A percentile compares a stretch with the other conserved stretches of the same genome.
Evolutionary conservation across 2,113 vertebrate genomes (phyloP).

Genomic region (Siphamia tubifer): DNA sequence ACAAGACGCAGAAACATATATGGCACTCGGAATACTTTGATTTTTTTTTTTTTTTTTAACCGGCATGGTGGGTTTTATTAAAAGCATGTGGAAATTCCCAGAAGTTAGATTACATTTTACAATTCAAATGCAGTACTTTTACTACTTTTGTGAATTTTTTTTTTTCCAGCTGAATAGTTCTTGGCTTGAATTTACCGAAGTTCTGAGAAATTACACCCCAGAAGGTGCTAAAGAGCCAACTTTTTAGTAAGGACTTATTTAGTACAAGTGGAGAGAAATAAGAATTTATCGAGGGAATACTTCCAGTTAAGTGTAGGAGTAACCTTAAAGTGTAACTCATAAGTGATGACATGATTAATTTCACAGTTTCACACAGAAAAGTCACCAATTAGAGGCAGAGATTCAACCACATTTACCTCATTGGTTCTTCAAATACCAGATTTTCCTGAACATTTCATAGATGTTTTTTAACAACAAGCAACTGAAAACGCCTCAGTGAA

Average conservation of each 20-base stretch:
- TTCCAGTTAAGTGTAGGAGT: not conserved
- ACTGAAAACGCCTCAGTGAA: too few relatives aligned
- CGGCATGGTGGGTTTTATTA: too few relatives aligned
- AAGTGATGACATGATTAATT: not conserved
- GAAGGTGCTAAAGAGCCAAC: not conserved
- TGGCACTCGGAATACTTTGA: too few relatives aligned
- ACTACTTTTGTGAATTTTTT: too few relatives aligned
- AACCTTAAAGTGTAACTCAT: not conserved
- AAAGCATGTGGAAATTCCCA: not conserved
- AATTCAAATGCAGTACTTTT: too few relatives aligned
- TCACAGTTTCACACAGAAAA: not conserved
- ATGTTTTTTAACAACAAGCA: too few relatives aligned
- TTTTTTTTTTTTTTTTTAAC: too few relatives aligned
- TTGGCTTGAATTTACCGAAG: not conserved
- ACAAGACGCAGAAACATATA: too few relatives aligned
- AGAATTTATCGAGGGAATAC: not conserved
- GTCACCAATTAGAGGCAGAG: not conserved
- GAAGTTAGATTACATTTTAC: too few relatives aligned
- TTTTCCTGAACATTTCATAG: too few relatives aligned
- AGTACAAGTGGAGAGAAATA: too few relatives aligned
- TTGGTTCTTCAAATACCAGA: not conserved
- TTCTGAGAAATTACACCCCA: not conserved
- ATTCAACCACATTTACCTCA: not conserved
- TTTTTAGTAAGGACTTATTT: not conserved
- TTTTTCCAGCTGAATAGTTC: too few relatives aligned